Percentiles rank a stretch among this genome's conserved stretches.
Conservation (phyloP, 2,888 invertebrate genomes). For the Auanema sp. region DNA sequence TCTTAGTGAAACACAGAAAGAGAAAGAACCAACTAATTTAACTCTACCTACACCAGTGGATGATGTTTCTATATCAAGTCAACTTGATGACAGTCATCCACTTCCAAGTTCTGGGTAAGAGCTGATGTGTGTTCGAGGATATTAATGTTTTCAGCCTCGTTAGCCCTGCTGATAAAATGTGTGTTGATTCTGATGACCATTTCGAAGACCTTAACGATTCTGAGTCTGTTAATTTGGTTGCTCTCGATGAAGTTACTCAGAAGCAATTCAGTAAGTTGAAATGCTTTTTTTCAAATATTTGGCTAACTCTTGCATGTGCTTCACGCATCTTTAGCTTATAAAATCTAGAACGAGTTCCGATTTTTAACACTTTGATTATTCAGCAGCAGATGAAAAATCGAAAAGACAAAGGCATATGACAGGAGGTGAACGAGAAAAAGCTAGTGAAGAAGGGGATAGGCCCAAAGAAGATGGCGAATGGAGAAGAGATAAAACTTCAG, state of each 20-base stretch:
- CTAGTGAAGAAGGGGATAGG: conserved; percentile 46
- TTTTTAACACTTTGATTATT: conserved; percentile 1
- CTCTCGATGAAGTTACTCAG: conserved; percentile 52
- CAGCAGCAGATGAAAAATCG: conserved; percentile 25
- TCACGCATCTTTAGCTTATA: background rate
- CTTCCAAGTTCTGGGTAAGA: background rate
- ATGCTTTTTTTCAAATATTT: conserved; percentile 5
- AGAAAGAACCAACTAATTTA: background rate
- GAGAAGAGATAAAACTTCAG: conserved; percentile 1
- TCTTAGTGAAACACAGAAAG: background rate
- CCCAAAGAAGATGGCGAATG: conserved; percentile 34
- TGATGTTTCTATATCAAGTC: conserved; percentile 18
- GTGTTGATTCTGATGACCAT: conserved; percentile 37
- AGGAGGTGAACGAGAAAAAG: conserved; percentile 37
- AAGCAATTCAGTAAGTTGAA: conserved; percentile 40
- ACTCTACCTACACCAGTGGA: background rate
- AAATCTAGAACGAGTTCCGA: conserved; percentile 14
- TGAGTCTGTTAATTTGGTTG: conserved; percentile 59
- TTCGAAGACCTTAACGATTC: conserved; percentile 55
- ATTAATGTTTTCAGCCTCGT: conserved; percentile 23
- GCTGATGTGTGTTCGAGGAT: background rate
- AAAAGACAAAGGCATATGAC: conserved; percentile 35
- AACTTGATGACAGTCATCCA: conserved; percentile 1
- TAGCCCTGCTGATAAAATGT: conserved; percentile 24
- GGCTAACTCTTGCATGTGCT: background rate